Percentiles rank a stretch among this genome's conserved stretches.
These are phyloP conservation scores for Drosophila antonietae DNA, from an alignment of 2,888 invertebrate genomes.

Conservation along the genomic window DNA sequence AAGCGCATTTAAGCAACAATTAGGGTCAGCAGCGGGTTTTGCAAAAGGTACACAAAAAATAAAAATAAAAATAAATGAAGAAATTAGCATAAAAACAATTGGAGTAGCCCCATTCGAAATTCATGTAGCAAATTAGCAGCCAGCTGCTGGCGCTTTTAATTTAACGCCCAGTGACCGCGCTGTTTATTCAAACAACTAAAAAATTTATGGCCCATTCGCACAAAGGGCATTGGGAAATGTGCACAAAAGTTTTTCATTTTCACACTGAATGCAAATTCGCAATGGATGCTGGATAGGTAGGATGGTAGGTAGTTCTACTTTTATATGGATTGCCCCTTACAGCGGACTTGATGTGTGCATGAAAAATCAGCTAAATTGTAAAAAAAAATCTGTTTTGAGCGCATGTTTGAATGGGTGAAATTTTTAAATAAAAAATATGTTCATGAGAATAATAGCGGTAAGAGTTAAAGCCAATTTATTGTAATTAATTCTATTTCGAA, in stretches of 20 bases:
- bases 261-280: slow-evolving; percentile 22
- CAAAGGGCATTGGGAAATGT: slow-evolving; percentile 20
- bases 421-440: not conserved
- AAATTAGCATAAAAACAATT: slow-evolving; percentile 33
- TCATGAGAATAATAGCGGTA: not conserved
- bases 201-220: slow-evolving; percentile 13
- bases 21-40: not conserved
- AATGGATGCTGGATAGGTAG: not conserved
- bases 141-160: slow-evolving; percentile 58
- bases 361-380: not conserved
- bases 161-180: slow-evolving; percentile 47
- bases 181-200: slow-evolving; percentile 42
- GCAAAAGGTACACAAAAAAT: not conserved
- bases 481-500: not conserved
- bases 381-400: not conserved
- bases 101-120: slow-evolving; percentile 30
- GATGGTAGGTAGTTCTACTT: not conserved
- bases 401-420: not conserved
- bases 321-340: not conserved
- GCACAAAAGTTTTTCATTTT: slow-evolving; percentile 37
- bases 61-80: not conserved
- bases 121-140: slow-evolving; percentile 51
- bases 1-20: slow-evolving; percentile 4
- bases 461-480: not conserved
- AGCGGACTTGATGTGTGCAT: slow-evolving; percentile 4